Percentiles rank a stretch among this genome's conserved stretches.
Evolutionary conservation across 2,113 vertebrate species (phyloP).

Genomic region (Collichthys lucidus): DNA sequence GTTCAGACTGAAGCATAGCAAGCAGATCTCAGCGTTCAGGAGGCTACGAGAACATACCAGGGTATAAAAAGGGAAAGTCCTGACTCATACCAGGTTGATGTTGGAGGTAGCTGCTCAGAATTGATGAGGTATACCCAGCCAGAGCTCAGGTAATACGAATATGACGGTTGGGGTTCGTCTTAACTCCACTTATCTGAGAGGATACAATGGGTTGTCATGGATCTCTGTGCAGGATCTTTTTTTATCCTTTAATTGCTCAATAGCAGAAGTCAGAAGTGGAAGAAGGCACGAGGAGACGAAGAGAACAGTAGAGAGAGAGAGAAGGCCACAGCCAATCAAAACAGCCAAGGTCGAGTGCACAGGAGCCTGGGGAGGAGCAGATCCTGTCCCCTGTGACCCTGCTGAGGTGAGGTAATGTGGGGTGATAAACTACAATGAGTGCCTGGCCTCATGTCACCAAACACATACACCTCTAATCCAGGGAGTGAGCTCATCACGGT

Average conservation of each 20-base stretch:
- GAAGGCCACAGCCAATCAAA: neutral
- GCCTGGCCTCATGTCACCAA: neutral
- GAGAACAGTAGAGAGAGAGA: too few relatives aligned
- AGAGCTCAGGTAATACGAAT: neutral
- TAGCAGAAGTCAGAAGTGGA: neutral
- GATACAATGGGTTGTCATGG: neutral
- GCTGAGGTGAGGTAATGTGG: slow-evolving; percentile 7
- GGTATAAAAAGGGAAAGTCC: neutral
- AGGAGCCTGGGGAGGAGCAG: neutral
- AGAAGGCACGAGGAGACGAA: neutral
- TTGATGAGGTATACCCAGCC: neutral
- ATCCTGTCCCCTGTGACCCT: neutral
- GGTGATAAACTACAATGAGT: neutral
- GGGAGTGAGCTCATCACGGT: neutral
- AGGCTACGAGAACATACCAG: neutral
- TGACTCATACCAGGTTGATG: neutral
- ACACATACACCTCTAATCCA: neutral
- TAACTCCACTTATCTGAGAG: neutral
- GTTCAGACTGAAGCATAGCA: neutral
- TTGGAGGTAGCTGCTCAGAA: neutral
- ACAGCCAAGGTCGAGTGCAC: neutral
- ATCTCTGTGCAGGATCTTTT: neutral
- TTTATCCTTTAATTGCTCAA: neutral
- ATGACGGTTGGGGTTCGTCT: neutral
- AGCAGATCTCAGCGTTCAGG: neutral